Conservation (phyloP, 2,113 vertebrate genomes). For the Heliornis fulica region DNA sequence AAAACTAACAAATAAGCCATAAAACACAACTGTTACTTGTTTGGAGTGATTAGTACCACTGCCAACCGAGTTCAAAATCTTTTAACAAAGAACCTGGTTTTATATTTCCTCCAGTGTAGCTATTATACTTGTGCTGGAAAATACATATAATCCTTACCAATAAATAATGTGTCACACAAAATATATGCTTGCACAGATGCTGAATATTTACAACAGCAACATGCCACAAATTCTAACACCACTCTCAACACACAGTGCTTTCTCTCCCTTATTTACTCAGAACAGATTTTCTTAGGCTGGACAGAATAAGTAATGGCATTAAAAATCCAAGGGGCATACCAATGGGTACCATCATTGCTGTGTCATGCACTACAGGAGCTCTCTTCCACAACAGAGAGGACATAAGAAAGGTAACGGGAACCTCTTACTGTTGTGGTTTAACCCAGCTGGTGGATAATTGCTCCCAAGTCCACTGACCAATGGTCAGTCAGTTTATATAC, state of each 20-base stretch:
- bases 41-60: background rate
- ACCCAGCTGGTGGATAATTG: too few species aligned
- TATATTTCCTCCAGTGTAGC: background rate
- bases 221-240: background rate
- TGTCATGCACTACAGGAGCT: background rate
- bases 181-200: background rate
- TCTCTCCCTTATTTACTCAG: background rate
- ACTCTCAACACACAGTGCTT: background rate
- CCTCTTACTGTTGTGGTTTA: background rate
- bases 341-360: background rate
- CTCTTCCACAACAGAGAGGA: background rate
- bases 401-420: background rate
- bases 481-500: too few species aligned
- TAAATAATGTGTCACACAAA: background rate
- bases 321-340: background rate
- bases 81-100: background rate
- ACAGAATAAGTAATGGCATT: background rate
- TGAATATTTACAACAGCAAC: background rate
- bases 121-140: background rate
- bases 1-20: constrained; percentile 38
- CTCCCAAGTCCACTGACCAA: too few species aligned
- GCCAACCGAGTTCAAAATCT: background rate
- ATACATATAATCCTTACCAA: background rate
- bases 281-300: background rate
- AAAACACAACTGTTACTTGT: constrained; percentile 2